A percentile compares a stretch with the other conserved stretches of the same genome.
These are phyloP conservation scores for Spodoptera picta DNA, from an alignment of 2,888 invertebrate species.

Conservation along the genomic window DNA sequence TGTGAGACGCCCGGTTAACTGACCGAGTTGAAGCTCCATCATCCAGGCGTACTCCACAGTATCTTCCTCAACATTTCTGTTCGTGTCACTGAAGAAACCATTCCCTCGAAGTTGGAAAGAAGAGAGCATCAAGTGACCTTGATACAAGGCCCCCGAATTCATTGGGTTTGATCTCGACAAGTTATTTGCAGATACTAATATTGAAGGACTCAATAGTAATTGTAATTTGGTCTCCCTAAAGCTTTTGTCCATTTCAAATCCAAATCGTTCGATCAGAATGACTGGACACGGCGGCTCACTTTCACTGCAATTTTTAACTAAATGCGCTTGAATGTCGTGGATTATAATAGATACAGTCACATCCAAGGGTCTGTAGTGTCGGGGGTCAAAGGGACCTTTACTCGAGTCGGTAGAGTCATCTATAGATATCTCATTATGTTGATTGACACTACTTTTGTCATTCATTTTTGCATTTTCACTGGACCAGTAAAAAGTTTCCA, in stretches of 20 bases:
- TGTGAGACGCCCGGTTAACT: conserved; percentile 96
- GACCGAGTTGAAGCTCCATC: conserved; percentile 97
- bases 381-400: conserved; percentile 93
- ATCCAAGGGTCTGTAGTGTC: conserved; percentile 96
- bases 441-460: conserved; percentile 81
- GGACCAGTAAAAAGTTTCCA: conserved; percentile 78
- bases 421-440: conserved; percentile 88
- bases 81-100: conserved; percentile 98
- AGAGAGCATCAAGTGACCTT: conserved; percentile 95
- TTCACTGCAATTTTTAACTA: conserved; percentile 96
- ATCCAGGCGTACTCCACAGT: conserved; percentile 99
- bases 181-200: conserved; percentile 93
- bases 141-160: conserved; percentile 89
- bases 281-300: conserved; percentile 97
- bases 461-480: conserved; percentile 78
- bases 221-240: conserved; percentile 97
- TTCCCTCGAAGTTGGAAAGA: conserved; percentile 97
- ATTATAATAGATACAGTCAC: conserved; percentile 97
- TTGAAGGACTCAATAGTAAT: conserved; percentile 95
- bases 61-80: conserved; percentile 96
- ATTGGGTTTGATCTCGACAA: conserved; percentile 89
- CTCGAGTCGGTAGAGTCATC: conserved; percentile 90
- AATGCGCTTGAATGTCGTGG: conserved; percentile 98
- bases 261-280: conserved; percentile 95
- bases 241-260: conserved; percentile 98